Percentiles rank a stretch among this genome's conserved stretches.
Conservation (phyloP, 1,140 invertebrate genomes). For the Drosophila takahashii region DNA sequence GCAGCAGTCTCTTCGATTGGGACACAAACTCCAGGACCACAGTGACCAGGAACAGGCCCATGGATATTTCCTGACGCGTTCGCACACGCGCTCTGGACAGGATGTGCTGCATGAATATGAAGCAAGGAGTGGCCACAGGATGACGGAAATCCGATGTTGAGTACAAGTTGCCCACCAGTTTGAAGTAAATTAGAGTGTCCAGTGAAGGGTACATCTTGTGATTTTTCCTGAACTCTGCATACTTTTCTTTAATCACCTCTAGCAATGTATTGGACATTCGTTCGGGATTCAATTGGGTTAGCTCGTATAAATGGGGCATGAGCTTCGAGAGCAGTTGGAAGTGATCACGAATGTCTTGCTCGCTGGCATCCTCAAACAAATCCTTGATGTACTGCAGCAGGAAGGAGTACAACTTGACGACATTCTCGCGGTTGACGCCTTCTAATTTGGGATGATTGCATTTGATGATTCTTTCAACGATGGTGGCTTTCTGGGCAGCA, state of each 20-base stretch:
- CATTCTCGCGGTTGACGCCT: constrained; percentile 91
- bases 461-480: constrained; percentile 93
- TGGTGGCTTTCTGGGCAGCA: constrained; percentile 89
- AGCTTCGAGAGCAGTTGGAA: constrained; percentile 88
- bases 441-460: constrained; percentile 92
- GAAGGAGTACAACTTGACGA: constrained; percentile 90
- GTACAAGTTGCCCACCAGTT: constrained; percentile 91
- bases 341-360: constrained; percentile 85
- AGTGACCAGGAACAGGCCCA: constrained; percentile 91
- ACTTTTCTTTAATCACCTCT: constrained; percentile 91
- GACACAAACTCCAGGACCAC: constrained; percentile 91
- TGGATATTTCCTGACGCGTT: constrained; percentile 88
- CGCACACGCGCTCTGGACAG: constrained; percentile 88
- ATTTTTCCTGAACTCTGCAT: constrained; percentile 88
- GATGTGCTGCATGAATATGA: constrained; percentile 93
- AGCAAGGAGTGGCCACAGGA: constrained; percentile 92
- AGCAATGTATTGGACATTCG: constrained; percentile 88
- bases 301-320: constrained; percentile 89
- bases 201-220: constrained; percentile 88
- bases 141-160: constrained; percentile 95
- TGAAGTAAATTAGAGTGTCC: constrained; percentile 92
- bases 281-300: constrained; percentile 89
- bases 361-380: constrained; percentile 85
- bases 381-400: constrained; percentile 92
- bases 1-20: constrained; percentile 92